Percentiles rank a stretch among this genome's conserved stretches.
Conservation (phyloP, 2,113 vertebrate species). For the Ia io region DNA sequence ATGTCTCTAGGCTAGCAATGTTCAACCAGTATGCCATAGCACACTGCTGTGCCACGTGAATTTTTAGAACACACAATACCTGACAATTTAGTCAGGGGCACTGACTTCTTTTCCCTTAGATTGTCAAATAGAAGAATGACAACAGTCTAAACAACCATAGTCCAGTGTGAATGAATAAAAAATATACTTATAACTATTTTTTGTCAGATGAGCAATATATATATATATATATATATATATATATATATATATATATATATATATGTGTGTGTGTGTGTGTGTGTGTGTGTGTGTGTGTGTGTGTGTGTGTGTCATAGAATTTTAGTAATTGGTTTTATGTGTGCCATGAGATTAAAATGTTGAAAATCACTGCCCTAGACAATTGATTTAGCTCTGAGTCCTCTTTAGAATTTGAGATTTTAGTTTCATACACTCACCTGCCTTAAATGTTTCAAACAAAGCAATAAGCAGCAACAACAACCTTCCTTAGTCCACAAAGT, state of each 20-base stretch:
- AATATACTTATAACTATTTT: background rate
- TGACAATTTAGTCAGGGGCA: background rate
- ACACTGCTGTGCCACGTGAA: background rate
- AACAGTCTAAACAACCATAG: background rate
- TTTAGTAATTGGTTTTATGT: background rate
- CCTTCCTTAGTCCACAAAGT: background rate
- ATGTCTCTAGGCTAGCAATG: background rate
- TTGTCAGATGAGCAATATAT: background rate
- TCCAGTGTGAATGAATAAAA: background rate
- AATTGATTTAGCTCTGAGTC: background rate
- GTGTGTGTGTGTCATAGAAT: background rate
- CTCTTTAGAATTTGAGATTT: background rate
- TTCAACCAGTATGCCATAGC: too few relatives aligned
- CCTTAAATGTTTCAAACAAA: background rate
- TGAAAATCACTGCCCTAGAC: background rate
- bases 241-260: background rate
- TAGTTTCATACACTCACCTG: background rate
- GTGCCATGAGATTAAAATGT: background rate
- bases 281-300: too few relatives aligned
- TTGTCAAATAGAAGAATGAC: background rate
- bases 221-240: background rate
- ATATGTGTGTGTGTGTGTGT: too few relatives aligned
- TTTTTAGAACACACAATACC: background rate
- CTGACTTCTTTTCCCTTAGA: background rate
- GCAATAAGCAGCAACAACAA: background rate